Evolutionary conservation across 2,888 invertebrate genomes (phyloP).

Genomic region (Escarpia spicata): DNA sequence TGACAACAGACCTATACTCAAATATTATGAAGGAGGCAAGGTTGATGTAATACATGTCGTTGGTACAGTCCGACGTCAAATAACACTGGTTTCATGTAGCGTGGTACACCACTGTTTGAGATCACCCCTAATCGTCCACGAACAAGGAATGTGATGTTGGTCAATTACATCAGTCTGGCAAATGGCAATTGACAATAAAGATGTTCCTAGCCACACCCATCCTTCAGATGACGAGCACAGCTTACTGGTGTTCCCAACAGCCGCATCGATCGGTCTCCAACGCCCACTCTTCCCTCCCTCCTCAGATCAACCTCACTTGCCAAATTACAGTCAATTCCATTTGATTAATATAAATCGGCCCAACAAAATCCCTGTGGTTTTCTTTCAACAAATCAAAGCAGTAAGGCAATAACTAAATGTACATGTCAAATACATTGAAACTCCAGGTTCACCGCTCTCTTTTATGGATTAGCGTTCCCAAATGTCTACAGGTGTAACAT

Average conservation of each 20-base stretch:
- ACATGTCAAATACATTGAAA: too few relatives aligned
- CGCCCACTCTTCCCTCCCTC: not conserved
- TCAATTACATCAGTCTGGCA: constrained; percentile 16
- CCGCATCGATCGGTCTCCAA: not conserved
- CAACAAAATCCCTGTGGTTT: not conserved
- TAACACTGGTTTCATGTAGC: not conserved
- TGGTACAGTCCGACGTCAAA: not conserved
- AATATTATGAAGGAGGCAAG: not conserved
- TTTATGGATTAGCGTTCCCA: not conserved
- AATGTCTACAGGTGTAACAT: not conserved
- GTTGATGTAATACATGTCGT: not conserved
- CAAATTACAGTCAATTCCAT: not conserved
- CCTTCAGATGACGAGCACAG: not conserved
- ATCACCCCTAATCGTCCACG: not conserved
- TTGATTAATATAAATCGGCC: not conserved
- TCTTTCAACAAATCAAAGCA: not conserved
- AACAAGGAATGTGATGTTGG: not conserved
- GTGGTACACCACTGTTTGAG: not conserved
- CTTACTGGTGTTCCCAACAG: too few relatives aligned
- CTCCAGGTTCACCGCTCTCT: too few relatives aligned
- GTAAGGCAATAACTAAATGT: not conserved
- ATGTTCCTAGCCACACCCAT: not conserved
- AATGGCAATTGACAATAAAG: not conserved
- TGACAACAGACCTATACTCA: not conserved
- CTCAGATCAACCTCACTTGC: not conserved